Percentiles rank a stretch among this genome's conserved stretches.
Evolutionary conservation across 2,113 vertebrate genomes (phyloP).

Genomic region (Rhagologus leucostigma): DNA sequence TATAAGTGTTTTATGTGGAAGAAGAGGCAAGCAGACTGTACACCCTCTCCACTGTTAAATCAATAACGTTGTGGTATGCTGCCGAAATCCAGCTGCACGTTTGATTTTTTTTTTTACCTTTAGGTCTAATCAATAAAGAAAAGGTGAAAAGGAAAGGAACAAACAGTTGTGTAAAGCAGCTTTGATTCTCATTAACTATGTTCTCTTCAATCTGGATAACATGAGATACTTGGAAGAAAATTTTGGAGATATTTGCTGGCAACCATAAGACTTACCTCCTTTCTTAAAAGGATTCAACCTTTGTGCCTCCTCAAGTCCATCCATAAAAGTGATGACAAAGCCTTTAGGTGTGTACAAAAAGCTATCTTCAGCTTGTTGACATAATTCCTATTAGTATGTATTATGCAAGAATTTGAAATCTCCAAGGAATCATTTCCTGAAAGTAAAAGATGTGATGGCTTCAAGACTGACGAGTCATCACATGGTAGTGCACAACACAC

Average conservation of each 20-base stretch:
- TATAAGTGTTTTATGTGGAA: slow-evolving; percentile 4
- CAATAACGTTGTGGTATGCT: neutral
- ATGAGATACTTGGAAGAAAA: neutral
- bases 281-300: neutral
- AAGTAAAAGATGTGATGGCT: neutral
- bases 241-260: neutral
- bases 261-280: neutral
- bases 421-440: neutral
- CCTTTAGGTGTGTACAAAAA: neutral
- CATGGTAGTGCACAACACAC: neutral
- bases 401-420: neutral
- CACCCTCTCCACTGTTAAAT: neutral
- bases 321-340: neutral
- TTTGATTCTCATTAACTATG: neutral
- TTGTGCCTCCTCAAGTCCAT: rapidly evolving
- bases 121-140: slow-evolving; percentile 4
- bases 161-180: neutral
- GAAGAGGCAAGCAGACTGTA: neutral
- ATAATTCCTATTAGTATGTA: neutral
- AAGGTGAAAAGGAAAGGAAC: neutral
- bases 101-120: neutral
- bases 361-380: neutral
- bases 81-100: neutral
- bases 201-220: neutral
- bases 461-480: neutral